A percentile compares a stretch with the other conserved stretches of the same genome.
These are phyloP conservation scores for Gymnocheta viridis DNA, from an alignment of 2,888 invertebrate genomes.

Conservation along the genomic window DNA sequence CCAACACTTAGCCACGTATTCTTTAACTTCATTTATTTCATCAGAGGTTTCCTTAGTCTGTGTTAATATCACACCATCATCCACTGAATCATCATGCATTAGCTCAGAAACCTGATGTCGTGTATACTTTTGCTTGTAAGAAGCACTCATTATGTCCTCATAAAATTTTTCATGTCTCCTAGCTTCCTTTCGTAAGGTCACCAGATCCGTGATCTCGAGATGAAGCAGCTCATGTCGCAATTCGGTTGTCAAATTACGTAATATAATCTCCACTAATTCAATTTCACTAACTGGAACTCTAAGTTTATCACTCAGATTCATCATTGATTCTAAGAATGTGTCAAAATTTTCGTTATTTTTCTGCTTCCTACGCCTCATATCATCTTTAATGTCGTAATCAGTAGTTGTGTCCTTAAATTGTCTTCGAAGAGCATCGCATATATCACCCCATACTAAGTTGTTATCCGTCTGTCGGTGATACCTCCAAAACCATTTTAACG, in stretches of 20 bases:
- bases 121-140: background rate
- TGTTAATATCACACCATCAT: no score
- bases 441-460: no score
- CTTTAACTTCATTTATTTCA: background rate
- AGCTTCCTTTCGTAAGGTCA: background rate
- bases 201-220: background rate
- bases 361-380: background rate
- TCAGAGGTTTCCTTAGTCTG: background rate
- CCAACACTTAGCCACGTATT: slow-evolving; percentile 3
- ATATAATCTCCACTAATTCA: slow-evolving; percentile 23
- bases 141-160: background rate
- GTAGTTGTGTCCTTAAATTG: no score
- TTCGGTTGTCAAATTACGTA: slow-evolving; percentile 36
- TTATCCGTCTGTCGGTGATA: no score
- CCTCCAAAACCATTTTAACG: no score
- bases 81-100: slow-evolving; percentile 32
- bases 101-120: background rate
- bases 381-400: no score
- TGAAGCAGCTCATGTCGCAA: slow-evolving; percentile 23
- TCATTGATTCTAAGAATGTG: background rate
- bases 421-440: no score
- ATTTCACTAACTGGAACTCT: background rate
- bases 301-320: background rate
- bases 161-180: background rate
- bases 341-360: background rate